Base-by-base conservation (phyloP, 2,888 invertebrate species). In the Dolichopus griseipennis region DNA sequence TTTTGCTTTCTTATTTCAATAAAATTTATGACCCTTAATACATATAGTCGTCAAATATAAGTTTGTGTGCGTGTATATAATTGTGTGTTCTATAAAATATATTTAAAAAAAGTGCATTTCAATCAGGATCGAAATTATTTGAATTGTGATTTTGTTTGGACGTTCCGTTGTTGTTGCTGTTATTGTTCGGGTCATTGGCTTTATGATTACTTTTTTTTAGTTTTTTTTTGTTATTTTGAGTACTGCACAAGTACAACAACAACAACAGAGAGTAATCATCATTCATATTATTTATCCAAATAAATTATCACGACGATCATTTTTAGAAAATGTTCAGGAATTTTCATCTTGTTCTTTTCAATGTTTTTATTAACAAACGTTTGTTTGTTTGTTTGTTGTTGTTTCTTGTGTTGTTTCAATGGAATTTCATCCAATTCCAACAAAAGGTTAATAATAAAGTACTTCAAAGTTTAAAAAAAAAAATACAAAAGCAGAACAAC, bases 281-380 rank as follows among this genome's bases (percentile, higher is more conserved):
- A 52, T 52, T n/a, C n/a, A n/a, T n/a, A n/a, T n/a, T n/a, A n/a
- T n/a, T n/a, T 52, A 52, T 52, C 52, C 52, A 52, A 52, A 52
- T 52, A 52, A 52, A 52, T n/a, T 15, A 52, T 52, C 52, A 52
- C 52, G 18, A 52, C 52, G 1, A 52, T 18, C n/a, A n/a, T n/a
- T n/a, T 9, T 52, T 9, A 52, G n/a, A 52, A 37, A 7, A 10
- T 37, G 4, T 2, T n/a, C 18, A 41, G 8, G 15, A 41, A 52
- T 52, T 15, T n/a, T n/a, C n/a, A n/a, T 52, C 6, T 52, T 52
- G 15, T 52, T 52, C 1, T 52, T 52, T 12, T 52, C 18, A 52
- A 6, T 7, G 52, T 15, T 52, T 52, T 52, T 52, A 2, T 52
- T n/a, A n/a, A n/a, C n/a, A n/a, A n/a, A n/a, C n/a, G n/a, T n/a